Base-by-base conservation (phyloP, 1,140 invertebrate genomes). In the Danaus melanippus region DNA sequence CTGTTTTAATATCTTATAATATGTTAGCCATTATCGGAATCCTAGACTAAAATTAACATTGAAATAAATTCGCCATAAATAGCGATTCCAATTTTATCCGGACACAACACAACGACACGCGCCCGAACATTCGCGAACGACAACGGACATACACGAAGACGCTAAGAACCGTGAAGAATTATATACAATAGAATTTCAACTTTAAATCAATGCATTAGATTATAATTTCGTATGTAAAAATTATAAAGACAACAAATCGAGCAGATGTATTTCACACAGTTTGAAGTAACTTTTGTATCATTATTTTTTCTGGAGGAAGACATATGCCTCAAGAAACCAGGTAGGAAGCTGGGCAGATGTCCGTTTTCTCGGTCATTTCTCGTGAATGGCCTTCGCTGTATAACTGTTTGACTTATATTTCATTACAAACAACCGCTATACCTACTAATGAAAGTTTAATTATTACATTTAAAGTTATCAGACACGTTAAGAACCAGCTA, bases 241-340 rank as follows among this genome's bases (percentile, higher is more conserved):
- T 21, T 5, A 9, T 9, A 53, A 41, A 50, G 62, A 56, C 47
- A 60, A 49, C 39, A 15, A 62, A 60, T 49, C 41, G 58, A 74
- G 79, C 81, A 84, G 81, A 79, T 84, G 81, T 74, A 67, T 76
- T 82, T 79, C 74, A 75, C 71, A 71, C 72, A 71, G 69, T 79
- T 72, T 68, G 65, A n/a, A 76, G 70, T 64, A 70, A 79, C 60
- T 71, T 75, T 79, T 74, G 80, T 80, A 80, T 75, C 79, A 76
- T 79, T 76, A 80, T 79, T 82, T 79, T 83, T 79, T 84, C 67
- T 71, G 66, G 57, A 76, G 75, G 65, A 70, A 74, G 67, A 67
- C 77, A 80, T 77, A 72, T 79, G 72, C 69, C 64, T 59, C 63
- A 65, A 64, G 15, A 49, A 47, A 60, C 66, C 76, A 80, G 78